Base-by-base conservation (phyloP, 2,113 vertebrate species). In the Jacana jacana region DNA sequence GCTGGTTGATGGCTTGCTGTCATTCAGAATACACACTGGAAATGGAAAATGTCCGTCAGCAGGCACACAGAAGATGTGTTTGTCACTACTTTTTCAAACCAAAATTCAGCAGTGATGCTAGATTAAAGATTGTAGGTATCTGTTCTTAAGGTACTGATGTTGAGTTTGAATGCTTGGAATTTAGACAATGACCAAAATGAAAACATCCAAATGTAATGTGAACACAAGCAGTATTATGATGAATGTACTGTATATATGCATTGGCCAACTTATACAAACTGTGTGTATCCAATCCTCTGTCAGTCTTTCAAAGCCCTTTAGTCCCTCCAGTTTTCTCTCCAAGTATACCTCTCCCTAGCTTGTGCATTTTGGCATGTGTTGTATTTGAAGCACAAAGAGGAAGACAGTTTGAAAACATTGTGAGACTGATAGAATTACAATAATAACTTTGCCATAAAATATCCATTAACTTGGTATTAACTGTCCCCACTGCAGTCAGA, bases 381-480 rank as follows among this genome's bases (percentile, higher is more conserved):
- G 10, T 86, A 28, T 88, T 93, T 84, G 69, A 68, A 84, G 52
- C 52, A 72, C 51, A 52, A 33, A 88, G 40, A 83, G 90, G 44
- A 91, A 49, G 40, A 44, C 61, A 84, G 57, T 86, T 84, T 79
- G 58, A 82, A 95, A 93, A 84, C 54, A 82, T 40, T 87, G 66
- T 44, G 64, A 68, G 80, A 40, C 72, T 84, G 60, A 77, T 95
- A 49, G 68, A 91, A 49, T 97, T 96, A 91, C 88, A 86, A n/a
- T 92, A 81, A 86, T 58, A 93, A 94, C 73, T 91, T 88, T 89
- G 65, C 42, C 44, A 76, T 96, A 86, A 96, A 96, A 81, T 71
- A 81, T 66, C 83, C 76, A 94, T 95, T 90, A 93, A 76, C n/a
- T 96, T 86, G 80, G 83, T 90, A 94, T 91, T 95, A 94, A 54